Base-by-base conservation (phyloP, 2,888 invertebrate species). In the Dorcus parallelipipedus region DNA sequence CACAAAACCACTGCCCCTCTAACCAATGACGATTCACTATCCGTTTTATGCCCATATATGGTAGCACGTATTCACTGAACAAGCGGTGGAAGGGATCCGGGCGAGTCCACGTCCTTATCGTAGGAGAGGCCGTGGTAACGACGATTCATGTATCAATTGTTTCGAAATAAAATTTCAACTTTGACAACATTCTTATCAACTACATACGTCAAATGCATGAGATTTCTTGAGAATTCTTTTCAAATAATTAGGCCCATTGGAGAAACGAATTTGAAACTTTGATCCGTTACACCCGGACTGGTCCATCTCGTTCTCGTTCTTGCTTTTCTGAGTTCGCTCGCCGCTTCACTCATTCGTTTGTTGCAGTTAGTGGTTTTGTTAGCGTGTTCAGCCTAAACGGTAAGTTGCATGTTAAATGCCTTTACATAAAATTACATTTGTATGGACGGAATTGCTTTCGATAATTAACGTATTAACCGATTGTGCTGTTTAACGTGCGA, bases 11-110 rank as follows among this genome's bases (percentile, higher is more conserved):
- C 57, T 48, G 57, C 38, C 49, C 68, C 66, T 59, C 76, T 80
- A 73, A 80, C 89, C 89, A 89, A 89, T 89, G 82, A 81, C 77
- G 79, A 75, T 69, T 73, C 82, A 74, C 79, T 76, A 81, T 84
- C 84, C 84, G 84, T 85, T 86, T 84, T 85, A 88, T 89, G 87
- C 85, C 89, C 89, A 87, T 89, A 89, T 89, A 89, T 86, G 89
- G 89, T 86, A 85, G 86, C 83, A 83, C 33, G 39, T 33, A 33
- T 33, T 33, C 26, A 33, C 52, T 23, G 52, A 52, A 56, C 55
- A 56, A 60, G 56, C 56, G 56, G 51, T 49, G 84, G 81, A 79
- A 80, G 80, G 78, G 81, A 80, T 81, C 79, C 69, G 79, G 80
- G 69, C 73, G 74, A 76, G 73, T 78, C 76, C 74, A 79, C 70